Evolutionary conservation across 1,140 invertebrate species (phyloP).

Genomic region (Varroa destructor): DNA sequence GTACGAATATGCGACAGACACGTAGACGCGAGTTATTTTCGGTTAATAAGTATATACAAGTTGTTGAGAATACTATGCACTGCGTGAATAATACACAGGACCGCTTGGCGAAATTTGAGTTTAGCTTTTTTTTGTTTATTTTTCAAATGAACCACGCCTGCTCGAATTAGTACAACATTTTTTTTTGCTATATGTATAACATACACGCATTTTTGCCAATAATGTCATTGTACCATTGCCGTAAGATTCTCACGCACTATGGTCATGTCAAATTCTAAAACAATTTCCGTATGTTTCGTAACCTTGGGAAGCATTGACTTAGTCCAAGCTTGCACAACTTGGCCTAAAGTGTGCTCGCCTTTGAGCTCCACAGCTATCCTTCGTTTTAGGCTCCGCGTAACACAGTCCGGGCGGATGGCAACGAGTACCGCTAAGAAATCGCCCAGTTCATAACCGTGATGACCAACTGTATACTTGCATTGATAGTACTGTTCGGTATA

Average conservation of each 20-base stretch:
- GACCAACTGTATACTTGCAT: not conserved
- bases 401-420: not conserved
- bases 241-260: not conserved
- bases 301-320: not conserved
- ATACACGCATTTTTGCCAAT: too few species aligned
- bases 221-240: not conserved
- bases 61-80: too few species aligned
- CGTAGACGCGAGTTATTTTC: too few species aligned
- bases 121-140: too few species aligned
- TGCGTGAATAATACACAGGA: too few species aligned
- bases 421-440: constrained; percentile 21
- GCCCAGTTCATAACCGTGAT: constrained; percentile 19
- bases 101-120: too few species aligned
- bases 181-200: too few species aligned
- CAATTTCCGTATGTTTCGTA: not conserved
- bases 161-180: too few species aligned
- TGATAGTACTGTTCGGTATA: constrained; percentile 13
- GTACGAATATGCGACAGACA: too few species aligned
- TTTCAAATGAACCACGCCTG: too few species aligned
- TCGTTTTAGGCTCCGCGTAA: not conserved
- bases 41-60: too few species aligned
- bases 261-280: not conserved
- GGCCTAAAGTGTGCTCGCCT: constrained; percentile 1
- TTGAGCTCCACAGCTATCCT: constrained; percentile 6
- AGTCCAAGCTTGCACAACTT: constrained; percentile 15